Conservation (phyloP, 2,888 invertebrate genomes). For the Conus canariensis region DNA sequence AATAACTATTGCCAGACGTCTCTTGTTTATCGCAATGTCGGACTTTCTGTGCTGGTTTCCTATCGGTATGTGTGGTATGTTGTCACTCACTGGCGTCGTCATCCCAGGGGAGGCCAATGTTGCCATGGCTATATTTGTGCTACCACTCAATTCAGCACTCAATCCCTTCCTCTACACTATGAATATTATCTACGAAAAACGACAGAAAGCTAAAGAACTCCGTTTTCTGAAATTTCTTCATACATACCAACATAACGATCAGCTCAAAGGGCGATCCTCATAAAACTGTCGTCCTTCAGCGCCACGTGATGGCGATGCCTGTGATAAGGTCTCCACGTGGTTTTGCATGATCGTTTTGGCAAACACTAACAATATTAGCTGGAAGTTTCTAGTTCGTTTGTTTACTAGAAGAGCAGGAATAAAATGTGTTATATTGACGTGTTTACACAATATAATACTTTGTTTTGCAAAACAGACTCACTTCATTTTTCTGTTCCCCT, state of each 20-base stretch:
- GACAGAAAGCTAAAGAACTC: background rate
- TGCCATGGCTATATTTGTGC: slow-evolving; percentile 77
- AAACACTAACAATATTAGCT: too few relatives aligned
- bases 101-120: slow-evolving; percentile 44
- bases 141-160: slow-evolving; percentile 81
- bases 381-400: too few relatives aligned
- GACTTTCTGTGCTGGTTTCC: slow-evolving; percentile 33
- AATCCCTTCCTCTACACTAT: slow-evolving; percentile 75
- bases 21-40: background rate
- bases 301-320: too few relatives aligned
- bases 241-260: background rate
- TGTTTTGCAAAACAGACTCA: too few relatives aligned
- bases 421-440: too few relatives aligned
- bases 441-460: too few relatives aligned
- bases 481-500: too few relatives aligned
- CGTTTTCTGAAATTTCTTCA: background rate
- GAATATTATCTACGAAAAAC: slow-evolving; percentile 36
- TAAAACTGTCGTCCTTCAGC: too few relatives aligned
- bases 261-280: too few relatives aligned
- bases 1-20: background rate
- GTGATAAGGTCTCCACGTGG: too few relatives aligned
- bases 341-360: too few relatives aligned
- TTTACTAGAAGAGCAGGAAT: too few relatives aligned
- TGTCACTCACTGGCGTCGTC: slow-evolving; percentile 8
- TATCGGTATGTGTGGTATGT: background rate